Conservation (phyloP, 2,888 invertebrate species). For the Subacronicta megacephala region DNA sequence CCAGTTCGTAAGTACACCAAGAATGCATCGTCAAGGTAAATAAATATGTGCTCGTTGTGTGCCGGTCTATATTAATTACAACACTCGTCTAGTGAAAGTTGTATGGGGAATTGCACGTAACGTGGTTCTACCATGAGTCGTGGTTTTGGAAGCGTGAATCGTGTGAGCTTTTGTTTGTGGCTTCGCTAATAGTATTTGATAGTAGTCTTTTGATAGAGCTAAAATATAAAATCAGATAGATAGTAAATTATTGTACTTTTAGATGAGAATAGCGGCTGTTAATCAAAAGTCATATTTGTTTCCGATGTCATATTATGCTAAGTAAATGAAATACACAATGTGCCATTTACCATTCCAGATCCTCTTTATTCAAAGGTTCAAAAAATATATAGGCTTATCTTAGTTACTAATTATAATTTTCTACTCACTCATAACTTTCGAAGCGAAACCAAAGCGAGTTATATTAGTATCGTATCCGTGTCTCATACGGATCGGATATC, state of each 20-base stretch:
- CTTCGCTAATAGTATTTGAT: neutral
- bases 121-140: conserved; percentile 35
- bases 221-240: neutral
- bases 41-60: conserved; percentile 52
- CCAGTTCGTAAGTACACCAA: conserved; percentile 39
- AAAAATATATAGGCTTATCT: too few species aligned
- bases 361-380: too few species aligned
- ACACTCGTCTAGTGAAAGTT: conserved; percentile 54
- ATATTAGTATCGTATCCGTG: conserved; percentile 37
- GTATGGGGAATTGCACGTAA: conserved; percentile 44
- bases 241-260: neutral
- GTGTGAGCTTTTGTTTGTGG: conserved; percentile 12
- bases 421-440: conserved; percentile 26
- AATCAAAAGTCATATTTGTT: too few species aligned
- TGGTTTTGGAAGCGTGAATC: conserved; percentile 2
- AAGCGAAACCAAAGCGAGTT: conserved; percentile 47
- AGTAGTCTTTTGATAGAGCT: neutral
- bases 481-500: conserved; percentile 42
- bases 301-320: too few species aligned
- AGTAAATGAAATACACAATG: too few species aligned
- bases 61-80: conserved; percentile 58
- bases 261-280: too few species aligned
- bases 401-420: conserved; percentile 39
- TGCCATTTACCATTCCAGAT: too few species aligned
- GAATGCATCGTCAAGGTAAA: conserved; percentile 51